Base-by-base conservation (phyloP, 2,888 invertebrate genomes). In the Ichneumoninae sp. region DNA sequence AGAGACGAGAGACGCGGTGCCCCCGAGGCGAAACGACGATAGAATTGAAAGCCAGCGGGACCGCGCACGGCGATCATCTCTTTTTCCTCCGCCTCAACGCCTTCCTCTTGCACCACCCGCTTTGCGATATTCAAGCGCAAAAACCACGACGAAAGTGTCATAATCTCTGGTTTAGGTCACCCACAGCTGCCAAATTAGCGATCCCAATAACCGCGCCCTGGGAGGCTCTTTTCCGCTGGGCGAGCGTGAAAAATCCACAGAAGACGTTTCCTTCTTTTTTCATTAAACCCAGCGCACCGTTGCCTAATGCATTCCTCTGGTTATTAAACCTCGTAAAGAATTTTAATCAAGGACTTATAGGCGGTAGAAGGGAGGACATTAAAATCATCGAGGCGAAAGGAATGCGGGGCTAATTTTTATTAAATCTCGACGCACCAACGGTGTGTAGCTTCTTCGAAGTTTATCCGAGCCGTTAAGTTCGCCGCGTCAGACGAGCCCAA, bases 101-200 rank as follows among this genome's bases (percentile, higher is more conserved):
- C 84, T 81, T 74, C 78, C 36, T 62, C 26, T 36, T 8, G 57
- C 44, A 69, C 57, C 75, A 47, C 54, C 52, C 36, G 54, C 22
- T 54, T 22, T 16, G 44, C 65, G 5, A 71, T 71, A 60, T 30
- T 54, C 44, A 60, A 75, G 66, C 47, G 47, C 30, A 68, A 80
- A 54, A 26, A 80, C 75, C 62, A 62, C 68, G 33, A 70, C 33
- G 65, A 62, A 87, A 88, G 89, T 89, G 90, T 90, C 89, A 90
- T 91, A 91, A 92, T 91, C 90, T 89, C 82, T 77, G 81, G 87
- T 85, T 87, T 86, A 86, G 80, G 84, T 88, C 87, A 83, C 87
- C 90, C 90, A 87, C 89, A 90, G 90, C 89, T 90, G 90, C 87
- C 87, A 89, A 90, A 91, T 91, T 91, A 89, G 70, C 85, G 82